Base-by-base conservation (phyloP, 2,797 vertebrate species). In the Coilia nasus region DNA sequence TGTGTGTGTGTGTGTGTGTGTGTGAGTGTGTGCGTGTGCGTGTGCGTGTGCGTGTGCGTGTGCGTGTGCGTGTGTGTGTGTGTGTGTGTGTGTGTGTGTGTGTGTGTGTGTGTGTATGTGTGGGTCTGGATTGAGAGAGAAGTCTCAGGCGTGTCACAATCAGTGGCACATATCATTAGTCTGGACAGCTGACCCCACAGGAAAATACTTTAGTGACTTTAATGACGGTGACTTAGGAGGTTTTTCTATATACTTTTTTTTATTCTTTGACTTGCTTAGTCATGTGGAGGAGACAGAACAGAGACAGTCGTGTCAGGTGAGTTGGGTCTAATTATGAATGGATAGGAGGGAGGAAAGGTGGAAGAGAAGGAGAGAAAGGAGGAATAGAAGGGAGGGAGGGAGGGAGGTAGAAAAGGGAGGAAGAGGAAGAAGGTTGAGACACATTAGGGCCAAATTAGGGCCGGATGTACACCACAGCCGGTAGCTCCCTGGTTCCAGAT, bases 41-140 rank as follows among this genome's bases (percentile, higher is more conserved):
- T 59, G 57, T 56, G 56, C 17, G 56, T 19, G 56, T 44, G 14
- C n/a, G 82, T 83, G 35, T 44, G 35, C 15, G 62, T 64, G 46
- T 35, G 62, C 23, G 59, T 21, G 41, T 35, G 23, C 6, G 47
- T 17, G n/a, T 56, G 47, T 82, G 81, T 28, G 28, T 59, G 50
- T 35, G 25, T 56, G 47, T 60, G 54, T 83, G 23, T 54, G 56
- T 62, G 56, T 60, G n/a, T 83, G 28, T 59, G 14, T 82, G 47
- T 59, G 28, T 41, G 54, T n/a, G 59, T 82, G 50, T 82, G 25
- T 41, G 41, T 83, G 57, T 28, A 59, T 67, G 82, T 83, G 41
- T 1, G 35, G 47, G 59, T 47, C 35, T 83, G 21, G 25, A 15
- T 31, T 3, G 6, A 44, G 82, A 10, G 60, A 7, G 21, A n/a